These are phyloP conservation scores for Zelleria hepariella DNA, from an alignment of 2,888 invertebrate species.

Conservation along the genomic window DNA sequence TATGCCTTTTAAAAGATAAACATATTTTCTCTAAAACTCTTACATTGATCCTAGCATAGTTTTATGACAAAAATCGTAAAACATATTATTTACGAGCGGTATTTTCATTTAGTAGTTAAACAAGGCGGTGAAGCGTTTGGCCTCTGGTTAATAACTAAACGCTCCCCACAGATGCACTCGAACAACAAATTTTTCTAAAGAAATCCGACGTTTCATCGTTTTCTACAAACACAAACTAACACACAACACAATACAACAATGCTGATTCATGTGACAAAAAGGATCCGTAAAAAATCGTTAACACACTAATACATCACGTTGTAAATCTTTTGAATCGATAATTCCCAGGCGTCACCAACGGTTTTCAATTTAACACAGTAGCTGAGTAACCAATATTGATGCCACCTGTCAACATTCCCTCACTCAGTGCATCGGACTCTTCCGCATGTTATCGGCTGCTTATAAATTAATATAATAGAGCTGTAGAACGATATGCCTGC, in stretches of 20 bases:
- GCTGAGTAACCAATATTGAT: conserved; percentile 38
- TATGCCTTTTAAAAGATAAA: background rate
- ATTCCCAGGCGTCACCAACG: conserved; percentile 11
- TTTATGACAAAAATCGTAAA: background rate
- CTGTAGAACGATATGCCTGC: conserved; percentile 41
- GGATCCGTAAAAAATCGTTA: background rate
- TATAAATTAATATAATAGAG: conserved; percentile 30
- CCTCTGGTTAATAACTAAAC: background rate
- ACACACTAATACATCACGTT: conserved; percentile 4
- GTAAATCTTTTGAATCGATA: background rate
- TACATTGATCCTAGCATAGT: background rate
- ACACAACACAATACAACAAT: background rate
- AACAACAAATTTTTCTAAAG: background rate
- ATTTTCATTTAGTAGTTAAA: background rate
- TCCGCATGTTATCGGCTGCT: conserved; percentile 25
- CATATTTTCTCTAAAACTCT: background rate
- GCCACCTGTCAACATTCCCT: conserved; percentile 32
- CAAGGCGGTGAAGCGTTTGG: background rate
- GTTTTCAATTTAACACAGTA: conserved; percentile 41
- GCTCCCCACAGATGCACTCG: background rate
- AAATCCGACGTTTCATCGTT: background rate
- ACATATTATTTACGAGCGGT: background rate
- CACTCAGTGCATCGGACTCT: conserved; percentile 37
- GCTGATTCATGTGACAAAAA: background rate
- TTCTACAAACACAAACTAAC: background rate